These are phyloP conservation scores for Drosophila jambulina DNA, from an alignment of 1,140 invertebrate species.

Conservation along the genomic window DNA sequence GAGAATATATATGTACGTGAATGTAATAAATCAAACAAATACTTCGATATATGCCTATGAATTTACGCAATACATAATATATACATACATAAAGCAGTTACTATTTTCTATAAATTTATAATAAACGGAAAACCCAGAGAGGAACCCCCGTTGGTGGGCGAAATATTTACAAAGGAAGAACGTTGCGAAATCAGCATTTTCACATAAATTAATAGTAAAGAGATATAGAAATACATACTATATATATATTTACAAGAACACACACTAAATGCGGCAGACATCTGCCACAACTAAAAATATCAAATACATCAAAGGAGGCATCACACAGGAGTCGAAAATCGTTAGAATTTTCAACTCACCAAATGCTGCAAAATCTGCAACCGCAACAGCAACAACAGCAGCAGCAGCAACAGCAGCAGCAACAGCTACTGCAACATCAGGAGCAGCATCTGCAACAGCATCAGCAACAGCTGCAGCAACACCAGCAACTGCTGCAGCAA, in stretches of 20 bases:
- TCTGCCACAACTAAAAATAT: slow-evolving; percentile 8
- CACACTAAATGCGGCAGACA: background rate
- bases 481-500: slow-evolving; percentile 49
- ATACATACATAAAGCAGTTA: slow-evolving; percentile 56
- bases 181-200: slow-evolving; percentile 4
- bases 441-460: slow-evolving; percentile 33
- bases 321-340: background rate
- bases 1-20: slow-evolving; percentile 43
- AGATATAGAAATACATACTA: slow-evolving; percentile 1
- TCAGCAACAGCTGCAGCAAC: slow-evolving; percentile 30
- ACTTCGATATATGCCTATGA: slow-evolving; percentile 42
- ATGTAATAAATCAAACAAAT: slow-evolving; percentile 33
- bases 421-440: slow-evolving; percentile 40
- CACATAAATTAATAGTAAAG: slow-evolving; percentile 6
- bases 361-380: slow-evolving; percentile 80
- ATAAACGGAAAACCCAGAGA: slow-evolving; percentile 19
- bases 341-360: slow-evolving; percentile 4
- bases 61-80: slow-evolving; percentile 59
- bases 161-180: slow-evolving; percentile 19
- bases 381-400: slow-evolving; percentile 46
- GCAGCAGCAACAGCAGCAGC: slow-evolving; percentile 16
- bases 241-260: slow-evolving; percentile 13
- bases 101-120: slow-evolving; percentile 63
- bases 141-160: background rate
- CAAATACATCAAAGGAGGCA: too few relatives aligned